phyloP scores from a whole-genome alignment of 2,113 vertebrate species.

The Pygoscelis adeliae region DNA sequence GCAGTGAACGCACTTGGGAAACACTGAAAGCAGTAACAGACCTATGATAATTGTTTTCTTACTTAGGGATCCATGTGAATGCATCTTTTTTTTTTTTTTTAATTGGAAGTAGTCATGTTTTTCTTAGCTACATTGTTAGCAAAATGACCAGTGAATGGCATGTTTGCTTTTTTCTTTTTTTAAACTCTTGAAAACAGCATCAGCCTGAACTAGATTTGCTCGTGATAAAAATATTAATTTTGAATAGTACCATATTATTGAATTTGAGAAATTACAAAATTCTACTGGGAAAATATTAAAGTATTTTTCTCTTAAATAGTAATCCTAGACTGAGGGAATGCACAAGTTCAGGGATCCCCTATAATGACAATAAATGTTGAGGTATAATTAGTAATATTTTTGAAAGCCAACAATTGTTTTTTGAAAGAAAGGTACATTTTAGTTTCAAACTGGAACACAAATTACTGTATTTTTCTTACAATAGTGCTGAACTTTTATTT shows the following conservation, averaged over 20 bases:
- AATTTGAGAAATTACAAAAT: conserved; percentile 39
- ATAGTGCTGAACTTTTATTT: conserved; percentile 81
- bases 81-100: neutral
- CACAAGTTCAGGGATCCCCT: conserved; percentile 65
- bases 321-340: conserved; percentile 61
- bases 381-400: conserved; percentile 79
- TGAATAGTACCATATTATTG: neutral
- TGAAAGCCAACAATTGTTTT: conserved; percentile 78
- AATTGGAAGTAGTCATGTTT: neutral
- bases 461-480: conserved; percentile 86
- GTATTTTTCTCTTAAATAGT: conserved; percentile 38
- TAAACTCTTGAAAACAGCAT: neutral
- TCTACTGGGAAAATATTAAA: conserved; percentile 3
- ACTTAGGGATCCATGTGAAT: neutral
- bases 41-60: neutral
- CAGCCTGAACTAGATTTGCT: neutral
- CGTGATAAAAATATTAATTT: neutral
- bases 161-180: neutral
- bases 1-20: conserved; percentile 1
- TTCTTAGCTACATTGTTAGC: neutral
- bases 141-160: neutral
- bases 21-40: neutral
- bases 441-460: conserved; percentile 80
- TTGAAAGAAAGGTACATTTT: conserved; percentile 74
- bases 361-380: conserved; percentile 72